These are phyloP conservation scores for Myrmecophaga tridactyla DNA, from an alignment of 2,113 vertebrate species.

Conservation along the genomic window DNA sequence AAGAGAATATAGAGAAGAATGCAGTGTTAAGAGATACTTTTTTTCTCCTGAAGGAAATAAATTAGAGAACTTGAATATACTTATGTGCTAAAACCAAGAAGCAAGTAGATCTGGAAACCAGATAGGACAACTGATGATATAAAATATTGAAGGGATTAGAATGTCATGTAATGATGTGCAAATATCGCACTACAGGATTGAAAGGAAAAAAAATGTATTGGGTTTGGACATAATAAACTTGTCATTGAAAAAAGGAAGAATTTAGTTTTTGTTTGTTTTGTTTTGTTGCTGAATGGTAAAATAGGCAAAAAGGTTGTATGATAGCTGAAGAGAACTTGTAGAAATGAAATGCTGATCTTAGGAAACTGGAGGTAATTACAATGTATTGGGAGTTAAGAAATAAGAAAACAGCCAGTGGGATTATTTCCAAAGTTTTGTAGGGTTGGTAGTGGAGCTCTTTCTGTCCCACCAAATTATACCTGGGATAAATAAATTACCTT, in stretches of 20 bases:
- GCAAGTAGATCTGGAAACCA: neutral
- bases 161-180: neutral
- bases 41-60: too few species aligned
- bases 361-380: neutral
- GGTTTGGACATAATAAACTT: neutral
- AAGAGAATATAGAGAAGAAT: neutral
- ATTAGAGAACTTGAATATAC: neutral
- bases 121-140: neutral
- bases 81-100: neutral
- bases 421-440: neutral
- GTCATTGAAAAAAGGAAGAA: neutral
- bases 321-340: neutral
- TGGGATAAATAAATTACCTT: neutral
- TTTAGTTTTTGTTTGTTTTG: neutral
- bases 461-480: neutral
- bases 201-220: neutral
- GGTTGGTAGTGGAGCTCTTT: neutral
- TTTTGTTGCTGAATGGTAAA: neutral
- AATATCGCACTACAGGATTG: neutral
- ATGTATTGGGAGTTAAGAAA: neutral
- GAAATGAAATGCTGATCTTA: neutral
- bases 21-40: neutral
- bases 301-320: neutral
- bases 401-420: neutral
- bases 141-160: neutral